Percentiles rank a stretch among this genome's conserved stretches.
These are phyloP conservation scores for Borostomias antarcticus DNA, from an alignment of 2,797 vertebrate species.

Conservation along the genomic window DNA sequence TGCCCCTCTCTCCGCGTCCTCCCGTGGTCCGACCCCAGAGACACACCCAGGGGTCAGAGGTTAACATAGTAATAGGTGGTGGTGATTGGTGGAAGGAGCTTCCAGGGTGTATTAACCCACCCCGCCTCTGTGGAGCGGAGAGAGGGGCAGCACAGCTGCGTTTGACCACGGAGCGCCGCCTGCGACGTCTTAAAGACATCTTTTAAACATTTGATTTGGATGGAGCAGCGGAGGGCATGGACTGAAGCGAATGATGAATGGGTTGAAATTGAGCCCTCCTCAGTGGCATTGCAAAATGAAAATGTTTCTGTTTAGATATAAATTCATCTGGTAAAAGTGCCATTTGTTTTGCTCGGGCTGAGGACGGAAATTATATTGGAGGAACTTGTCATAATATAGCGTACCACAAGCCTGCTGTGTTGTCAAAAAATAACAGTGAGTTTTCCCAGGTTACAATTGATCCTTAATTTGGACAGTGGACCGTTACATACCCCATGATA, in stretches of 20 bases:
- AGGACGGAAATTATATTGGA: constrained; percentile 33
- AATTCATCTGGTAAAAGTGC: constrained; percentile 51
- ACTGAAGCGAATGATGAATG: constrained; percentile 27
- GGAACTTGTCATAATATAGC: constrained; percentile 38
- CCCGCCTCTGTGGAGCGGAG: constrained; percentile 59
- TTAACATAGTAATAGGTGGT: constrained; percentile 78
- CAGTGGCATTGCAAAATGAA: constrained; percentile 30
- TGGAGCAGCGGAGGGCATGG: constrained; percentile 50
- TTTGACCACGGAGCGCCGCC: constrained; percentile 66
- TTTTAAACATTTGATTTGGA: constrained; percentile 78
- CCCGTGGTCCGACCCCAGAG: constrained; percentile 48
- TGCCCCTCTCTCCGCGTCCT: constrained; percentile 40
- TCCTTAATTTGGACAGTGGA: neutral
- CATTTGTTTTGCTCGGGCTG: constrained; percentile 44
- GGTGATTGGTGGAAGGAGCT: constrained; percentile 74
- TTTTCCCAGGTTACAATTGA: neutral
- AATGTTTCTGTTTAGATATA: constrained; percentile 58
- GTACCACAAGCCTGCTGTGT: constrained; percentile 4
- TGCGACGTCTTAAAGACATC: constrained; percentile 70
- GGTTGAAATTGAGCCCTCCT: constrained; percentile 43
- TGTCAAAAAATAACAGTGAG: neutral
- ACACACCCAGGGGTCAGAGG: constrained; percentile 67
- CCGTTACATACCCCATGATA: neutral
- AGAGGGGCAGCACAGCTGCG: constrained; percentile 67
- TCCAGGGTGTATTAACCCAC: constrained; percentile 62